Conservation (phyloP, 2,113 vertebrate genomes). For the Thomomys bottae region DNA sequence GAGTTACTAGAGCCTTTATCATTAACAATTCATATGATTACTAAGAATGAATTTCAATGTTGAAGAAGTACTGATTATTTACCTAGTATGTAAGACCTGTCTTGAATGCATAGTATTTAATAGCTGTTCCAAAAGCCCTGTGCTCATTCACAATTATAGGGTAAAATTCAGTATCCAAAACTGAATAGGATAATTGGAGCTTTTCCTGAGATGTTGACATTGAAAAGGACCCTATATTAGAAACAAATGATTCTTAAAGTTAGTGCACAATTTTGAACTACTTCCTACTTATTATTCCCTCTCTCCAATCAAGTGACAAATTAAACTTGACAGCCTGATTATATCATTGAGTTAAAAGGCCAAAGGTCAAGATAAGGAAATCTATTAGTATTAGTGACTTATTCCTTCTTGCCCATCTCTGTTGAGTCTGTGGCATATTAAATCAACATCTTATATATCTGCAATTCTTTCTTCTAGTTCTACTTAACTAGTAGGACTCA, state of each 20-base stretch:
- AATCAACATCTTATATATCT: background rate
- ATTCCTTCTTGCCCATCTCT: background rate
- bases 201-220: conserved; percentile 19
- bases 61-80: background rate
- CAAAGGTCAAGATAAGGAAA: background rate
- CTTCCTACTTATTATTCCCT: background rate
- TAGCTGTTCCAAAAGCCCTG: background rate
- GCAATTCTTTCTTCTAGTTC: background rate
- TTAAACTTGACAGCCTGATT: background rate
- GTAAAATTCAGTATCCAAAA: background rate
- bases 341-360: background rate
- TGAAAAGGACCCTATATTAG: background rate
- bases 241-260: conserved; percentile 17
- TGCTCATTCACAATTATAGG: background rate
- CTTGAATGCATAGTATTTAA: background rate
- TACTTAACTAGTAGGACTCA: background rate
- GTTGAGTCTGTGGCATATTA: background rate
- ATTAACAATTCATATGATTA: conserved; percentile 23
- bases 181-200: background rate
- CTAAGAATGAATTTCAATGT: conserved; percentile 28
- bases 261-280: background rate
- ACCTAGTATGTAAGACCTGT: background rate
- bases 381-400: background rate
- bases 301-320: background rate
- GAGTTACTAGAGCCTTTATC: conserved; percentile 12